phyloP scores from a whole-genome alignment of 2,113 vertebrate species.

The Toxotes chatareus region DNA sequence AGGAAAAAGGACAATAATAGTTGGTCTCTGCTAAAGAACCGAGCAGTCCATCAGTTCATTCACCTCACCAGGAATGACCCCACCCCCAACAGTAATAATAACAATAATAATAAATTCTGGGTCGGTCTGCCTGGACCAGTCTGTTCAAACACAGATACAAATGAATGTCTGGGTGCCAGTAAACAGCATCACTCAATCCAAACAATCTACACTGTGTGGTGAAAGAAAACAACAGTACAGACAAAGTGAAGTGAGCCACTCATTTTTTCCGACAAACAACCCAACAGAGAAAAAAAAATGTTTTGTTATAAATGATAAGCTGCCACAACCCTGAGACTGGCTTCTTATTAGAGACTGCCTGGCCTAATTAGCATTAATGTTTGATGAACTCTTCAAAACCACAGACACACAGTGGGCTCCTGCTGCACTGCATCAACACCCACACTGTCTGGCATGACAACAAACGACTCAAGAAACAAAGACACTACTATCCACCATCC shows the following conservation, averaged over 20 bases:
- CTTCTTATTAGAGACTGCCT: constrained; percentile 50
- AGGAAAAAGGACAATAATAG: constrained; percentile 31
- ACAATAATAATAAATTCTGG: constrained; percentile 21
- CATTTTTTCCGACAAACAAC: constrained; percentile 1
- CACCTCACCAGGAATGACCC: neutral
- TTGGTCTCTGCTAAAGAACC: constrained; percentile 11
- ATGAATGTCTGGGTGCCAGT: constrained; percentile 23
- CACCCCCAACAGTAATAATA: neutral
- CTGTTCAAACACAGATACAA: constrained; percentile 66
- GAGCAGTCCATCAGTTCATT: neutral
- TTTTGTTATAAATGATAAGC: constrained; percentile 55
- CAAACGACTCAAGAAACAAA: constrained; percentile 73
- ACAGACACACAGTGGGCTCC: constrained; percentile 29
- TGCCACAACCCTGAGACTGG: constrained; percentile 12
- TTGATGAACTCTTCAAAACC: constrained; percentile 70
- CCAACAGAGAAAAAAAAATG: constrained; percentile 38
- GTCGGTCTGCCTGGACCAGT: neutral
- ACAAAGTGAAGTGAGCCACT: neutral
- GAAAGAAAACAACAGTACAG: neutral
- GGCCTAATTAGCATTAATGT: constrained; percentile 77
- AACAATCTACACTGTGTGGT: neutral
- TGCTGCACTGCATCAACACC: constrained; percentile 66
- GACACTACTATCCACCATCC: constrained; percentile 46
- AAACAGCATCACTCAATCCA: constrained; percentile 12
- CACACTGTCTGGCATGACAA: constrained; percentile 74